Conservation (phyloP, 2,113 vertebrate genomes). For the Noctilio leporinus region DNA sequence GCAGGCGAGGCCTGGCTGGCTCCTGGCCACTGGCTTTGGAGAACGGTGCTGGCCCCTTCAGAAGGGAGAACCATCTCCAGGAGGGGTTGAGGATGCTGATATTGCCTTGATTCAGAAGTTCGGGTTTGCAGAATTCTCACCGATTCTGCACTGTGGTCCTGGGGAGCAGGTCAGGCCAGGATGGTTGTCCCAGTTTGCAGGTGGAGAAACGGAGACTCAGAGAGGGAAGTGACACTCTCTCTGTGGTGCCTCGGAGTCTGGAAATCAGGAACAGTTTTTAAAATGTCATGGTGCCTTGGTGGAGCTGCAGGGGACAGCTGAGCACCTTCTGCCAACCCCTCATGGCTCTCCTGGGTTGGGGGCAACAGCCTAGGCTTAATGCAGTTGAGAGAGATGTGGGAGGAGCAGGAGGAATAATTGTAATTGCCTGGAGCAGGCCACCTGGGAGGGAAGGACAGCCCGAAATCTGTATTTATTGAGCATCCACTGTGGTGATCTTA, state of each 20-base stretch:
- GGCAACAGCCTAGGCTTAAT: not conserved
- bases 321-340: not conserved
- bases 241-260: not conserved
- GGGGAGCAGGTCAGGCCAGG: not conserved
- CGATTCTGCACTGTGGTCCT: not conserved
- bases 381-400: not conserved
- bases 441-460: not conserved
- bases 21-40: not conserved
- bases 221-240: not conserved
- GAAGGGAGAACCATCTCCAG: fast-evolving
- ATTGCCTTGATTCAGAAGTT: fast-evolving
- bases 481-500: not conserved
- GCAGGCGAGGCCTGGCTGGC: not conserved
- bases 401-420: not conserved
- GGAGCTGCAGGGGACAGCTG: not conserved
- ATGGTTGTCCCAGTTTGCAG: not conserved
- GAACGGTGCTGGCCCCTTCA: fast-evolving
- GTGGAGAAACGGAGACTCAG: not conserved
- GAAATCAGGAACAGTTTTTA: not conserved
- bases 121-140: not conserved
- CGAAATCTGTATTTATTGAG: not conserved
- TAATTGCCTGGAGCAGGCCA: not conserved
- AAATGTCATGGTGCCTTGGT: not conserved
- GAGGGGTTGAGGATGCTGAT: fast-evolving
- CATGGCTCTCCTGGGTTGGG: not conserved